phyloP scores from a whole-genome alignment of 1,140 invertebrate genomes.

The Drosophila kanapiae region DNA sequence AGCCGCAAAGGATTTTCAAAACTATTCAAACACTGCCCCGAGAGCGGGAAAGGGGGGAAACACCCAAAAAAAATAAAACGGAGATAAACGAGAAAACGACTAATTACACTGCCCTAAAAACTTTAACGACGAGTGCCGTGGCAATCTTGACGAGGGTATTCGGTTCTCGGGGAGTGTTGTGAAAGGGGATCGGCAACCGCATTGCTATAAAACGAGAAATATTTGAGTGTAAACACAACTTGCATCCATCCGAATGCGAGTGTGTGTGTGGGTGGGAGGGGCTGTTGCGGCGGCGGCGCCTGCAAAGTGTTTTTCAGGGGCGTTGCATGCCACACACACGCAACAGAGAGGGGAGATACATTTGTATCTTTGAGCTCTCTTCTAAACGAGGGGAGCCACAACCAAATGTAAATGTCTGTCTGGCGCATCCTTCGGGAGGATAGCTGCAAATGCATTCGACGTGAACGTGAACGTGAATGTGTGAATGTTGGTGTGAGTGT shows the following conservation, averaged over 20 bases:
- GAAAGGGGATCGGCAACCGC: slow-evolving; percentile 51
- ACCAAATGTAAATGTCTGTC: slow-evolving; percentile 60
- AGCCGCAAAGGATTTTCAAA: slow-evolving; percentile 68
- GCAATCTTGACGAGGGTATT: slow-evolving; percentile 52
- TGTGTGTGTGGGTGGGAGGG: neutral
- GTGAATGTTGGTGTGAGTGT: slow-evolving; percentile 40
- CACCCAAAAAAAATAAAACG: neutral
- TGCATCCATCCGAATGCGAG: slow-evolving; percentile 6
- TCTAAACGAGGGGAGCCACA: slow-evolving; percentile 21
- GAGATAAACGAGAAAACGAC: slow-evolving; percentile 52
- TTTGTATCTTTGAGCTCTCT: slow-evolving; percentile 55
- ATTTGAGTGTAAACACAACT: slow-evolving; percentile 71
- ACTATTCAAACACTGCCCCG: slow-evolving; percentile 49
- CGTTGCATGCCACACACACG: slow-evolving; percentile 72
- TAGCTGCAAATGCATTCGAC: slow-evolving; percentile 67
- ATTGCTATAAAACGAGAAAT: slow-evolving; percentile 69
- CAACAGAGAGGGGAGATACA: slow-evolving; percentile 42
- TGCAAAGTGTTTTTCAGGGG: slow-evolving; percentile 76
- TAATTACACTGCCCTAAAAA: slow-evolving; percentile 75
- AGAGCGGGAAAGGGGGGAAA: neutral
- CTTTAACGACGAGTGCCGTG: slow-evolving; percentile 65
- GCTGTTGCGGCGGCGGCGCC: slow-evolving; percentile 20
- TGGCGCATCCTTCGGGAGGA: slow-evolving; percentile 8
- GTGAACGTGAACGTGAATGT: slow-evolving; percentile 43
- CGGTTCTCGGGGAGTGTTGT: neutral